Evolutionary conservation across 2,113 vertebrate genomes (phyloP), one percentile per base, ranked within the genome.

Genomic region (Prionailurus bengalensis): DNA sequence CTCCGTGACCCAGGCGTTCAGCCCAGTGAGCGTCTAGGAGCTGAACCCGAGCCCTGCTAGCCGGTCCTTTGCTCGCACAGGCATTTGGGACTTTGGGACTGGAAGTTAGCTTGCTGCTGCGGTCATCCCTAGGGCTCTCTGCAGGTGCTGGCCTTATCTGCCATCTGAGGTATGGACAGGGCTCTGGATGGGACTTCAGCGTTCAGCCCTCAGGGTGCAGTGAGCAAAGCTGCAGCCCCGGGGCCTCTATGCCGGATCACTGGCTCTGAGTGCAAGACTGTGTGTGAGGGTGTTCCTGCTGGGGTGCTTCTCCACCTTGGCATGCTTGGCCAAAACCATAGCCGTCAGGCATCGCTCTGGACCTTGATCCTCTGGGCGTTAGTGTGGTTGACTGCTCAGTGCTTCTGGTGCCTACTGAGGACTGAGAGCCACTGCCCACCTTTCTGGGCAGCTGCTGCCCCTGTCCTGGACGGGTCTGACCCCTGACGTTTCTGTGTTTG

Each of bases 1-100:
- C 1, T 7, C 70, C 12, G 42, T 39, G 73, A 21, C 84, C 31
- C 55, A 25, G 1, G 19, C 12, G 36, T 27, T n/a, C 12, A 3
- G 51, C 61, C 45, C 81, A n/a, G 33, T 3, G 7, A 39, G 51
- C 71, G 13, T 66, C 73, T 42, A 63, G 55, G 55, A 71, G 27
- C 89, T 82, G 83, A 92, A 89, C 76, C 79, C 10, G 65, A 91
- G 89, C n/a, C n/a, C 12, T 29, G 33, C 21, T 19, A 58, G 87
- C 66, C 31, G 5, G 80, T n/a, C 33, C 51, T 71, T 21, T 36
- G 93, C 74, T 21, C 42, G 7, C 45, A 61, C 82, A 42, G 73
- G 39, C 51, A 8, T 74, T 96, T 80, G 97, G 81, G 95, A 66
- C 87, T 80, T n/a, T 13, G 65, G 84, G 89, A 25, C 85, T 21